These are phyloP conservation scores for Dromococcyx pavoninus DNA, from an alignment of 2,797 vertebrate species.

Conservation along the genomic window DNA sequence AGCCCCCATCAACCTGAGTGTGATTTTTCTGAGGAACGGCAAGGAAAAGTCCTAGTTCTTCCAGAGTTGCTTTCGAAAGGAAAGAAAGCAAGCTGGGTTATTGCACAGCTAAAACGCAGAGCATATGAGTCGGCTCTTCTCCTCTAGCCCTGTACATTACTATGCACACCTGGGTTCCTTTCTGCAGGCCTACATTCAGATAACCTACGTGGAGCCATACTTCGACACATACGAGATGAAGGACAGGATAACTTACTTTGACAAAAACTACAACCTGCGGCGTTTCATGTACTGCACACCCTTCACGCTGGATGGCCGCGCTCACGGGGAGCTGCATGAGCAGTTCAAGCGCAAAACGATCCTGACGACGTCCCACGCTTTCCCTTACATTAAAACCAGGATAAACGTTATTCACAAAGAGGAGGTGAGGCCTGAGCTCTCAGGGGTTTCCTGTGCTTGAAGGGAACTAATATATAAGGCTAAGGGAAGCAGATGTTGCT, in stretches of 20 bases:
- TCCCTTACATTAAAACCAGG: conserved; percentile 98
- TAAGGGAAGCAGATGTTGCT: neutral
- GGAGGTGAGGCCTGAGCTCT: conserved; percentile 80
- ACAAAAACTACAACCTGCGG: conserved; percentile 98
- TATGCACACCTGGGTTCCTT: neutral
- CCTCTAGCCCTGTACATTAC: neutral
- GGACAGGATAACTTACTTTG: conserved; percentile 98
- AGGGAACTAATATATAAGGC: fast-evolving
- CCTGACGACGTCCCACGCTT: conserved; percentile 95
- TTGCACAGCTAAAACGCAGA: neutral
- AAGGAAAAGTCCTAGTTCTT: neutral
- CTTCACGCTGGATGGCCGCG: conserved; percentile 95
- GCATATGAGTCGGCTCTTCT: neutral
- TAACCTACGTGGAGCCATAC: conserved; percentile 96
- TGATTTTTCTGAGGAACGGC: neutral
- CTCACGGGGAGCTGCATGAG: conserved; percentile 95
- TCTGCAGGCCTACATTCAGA: conserved; percentile 92
- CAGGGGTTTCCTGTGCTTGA: neutral
- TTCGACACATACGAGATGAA: conserved; percentile 99
- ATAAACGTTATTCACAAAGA: conserved; percentile 99
- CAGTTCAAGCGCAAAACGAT: conserved; percentile 98
- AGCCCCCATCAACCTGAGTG: fast-evolving
- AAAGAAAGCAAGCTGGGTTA: neutral
- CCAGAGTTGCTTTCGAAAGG: neutral
- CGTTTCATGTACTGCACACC: conserved; percentile 98